Percentiles rank a stretch among this genome's conserved stretches.
These are phyloP conservation scores for Scaptomyza cyrtandrae DNA, from an alignment of 2,888 invertebrate genomes.

Conservation along the genomic window DNA sequence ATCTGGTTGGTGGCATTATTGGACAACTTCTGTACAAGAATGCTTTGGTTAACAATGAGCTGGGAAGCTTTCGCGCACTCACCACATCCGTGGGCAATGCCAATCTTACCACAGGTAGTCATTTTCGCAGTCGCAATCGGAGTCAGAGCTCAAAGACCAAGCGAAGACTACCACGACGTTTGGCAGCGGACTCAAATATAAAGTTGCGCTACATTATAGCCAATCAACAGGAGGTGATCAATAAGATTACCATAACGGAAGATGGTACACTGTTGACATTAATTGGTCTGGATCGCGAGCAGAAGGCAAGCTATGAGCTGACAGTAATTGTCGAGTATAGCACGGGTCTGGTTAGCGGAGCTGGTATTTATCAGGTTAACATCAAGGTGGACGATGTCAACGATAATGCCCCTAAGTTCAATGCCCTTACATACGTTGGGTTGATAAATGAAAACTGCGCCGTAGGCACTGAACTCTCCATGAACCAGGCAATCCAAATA, in stretches of 20 bases:
- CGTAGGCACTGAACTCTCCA: constrained; percentile 88
- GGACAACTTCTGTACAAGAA: constrained; percentile 89
- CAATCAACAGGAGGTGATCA: constrained; percentile 92
- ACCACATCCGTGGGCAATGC: constrained; percentile 48
- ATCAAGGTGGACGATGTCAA: constrained; percentile 94
- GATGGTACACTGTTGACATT: constrained; percentile 93
- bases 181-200: constrained; percentile 78
- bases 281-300: constrained; percentile 91
- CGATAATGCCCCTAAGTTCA: constrained; percentile 93
- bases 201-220: constrained; percentile 91
- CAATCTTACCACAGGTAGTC: constrained; percentile 70
- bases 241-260: constrained; percentile 90
- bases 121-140: constrained; percentile 74
- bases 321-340: constrained; percentile 92
- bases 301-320: constrained; percentile 89
- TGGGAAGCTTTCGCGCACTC: constrained; percentile 76
- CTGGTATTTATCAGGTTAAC: constrained; percentile 92
- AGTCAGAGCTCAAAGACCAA: constrained; percentile 63
- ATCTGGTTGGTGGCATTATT: constrained; percentile 89
- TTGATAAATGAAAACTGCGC: constrained; percentile 91
- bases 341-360: constrained; percentile 88
- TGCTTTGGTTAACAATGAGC: constrained; percentile 78
- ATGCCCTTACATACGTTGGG: constrained; percentile 89
- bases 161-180: constrained; percentile 71
- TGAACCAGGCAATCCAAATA: constrained; percentile 89